Conservation (phyloP, 2,113 vertebrate genomes). For the Lathamus discolor region DNA sequence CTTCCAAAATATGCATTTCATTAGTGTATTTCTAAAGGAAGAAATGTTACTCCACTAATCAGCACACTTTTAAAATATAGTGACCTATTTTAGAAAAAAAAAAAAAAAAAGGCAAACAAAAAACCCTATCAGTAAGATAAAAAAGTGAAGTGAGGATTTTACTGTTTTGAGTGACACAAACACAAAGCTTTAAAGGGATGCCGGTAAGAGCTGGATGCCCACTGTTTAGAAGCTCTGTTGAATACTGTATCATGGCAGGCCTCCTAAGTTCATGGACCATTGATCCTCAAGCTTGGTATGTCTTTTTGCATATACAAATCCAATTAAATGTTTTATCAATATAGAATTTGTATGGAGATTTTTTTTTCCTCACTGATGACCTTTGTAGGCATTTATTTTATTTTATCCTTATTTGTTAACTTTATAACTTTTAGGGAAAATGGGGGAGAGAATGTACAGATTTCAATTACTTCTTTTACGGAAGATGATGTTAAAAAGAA, state of each 20-base stretch:
- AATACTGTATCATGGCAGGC: not conserved
- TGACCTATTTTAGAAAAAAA: not conserved
- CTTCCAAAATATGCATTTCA: not conserved
- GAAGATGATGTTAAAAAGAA: not conserved
- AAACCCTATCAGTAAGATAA: not conserved
- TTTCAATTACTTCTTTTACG: not conserved
- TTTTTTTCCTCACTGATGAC: not conserved
- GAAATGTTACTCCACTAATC: not conserved
- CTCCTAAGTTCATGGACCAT: not conserved
- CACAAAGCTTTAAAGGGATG: rapidly evolving
- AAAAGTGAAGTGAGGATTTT: not conserved
- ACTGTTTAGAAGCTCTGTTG: not conserved
- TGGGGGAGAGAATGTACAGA: not conserved
- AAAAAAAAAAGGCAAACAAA: not conserved
- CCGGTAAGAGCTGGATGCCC: not conserved
- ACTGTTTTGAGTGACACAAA: not conserved
- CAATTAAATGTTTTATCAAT: not conserved
- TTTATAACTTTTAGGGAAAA: not conserved
- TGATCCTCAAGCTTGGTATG: not conserved
- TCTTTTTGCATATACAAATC: not conserved
- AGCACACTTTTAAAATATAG: not conserved
- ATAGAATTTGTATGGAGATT: not conserved
- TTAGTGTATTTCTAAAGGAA: not conserved
- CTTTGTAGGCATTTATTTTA: not conserved
- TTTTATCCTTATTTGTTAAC: not conserved